Evolutionary conservation across 2,113 vertebrate species (phyloP).

Genomic region (Callochromis pleurospilus): DNA sequence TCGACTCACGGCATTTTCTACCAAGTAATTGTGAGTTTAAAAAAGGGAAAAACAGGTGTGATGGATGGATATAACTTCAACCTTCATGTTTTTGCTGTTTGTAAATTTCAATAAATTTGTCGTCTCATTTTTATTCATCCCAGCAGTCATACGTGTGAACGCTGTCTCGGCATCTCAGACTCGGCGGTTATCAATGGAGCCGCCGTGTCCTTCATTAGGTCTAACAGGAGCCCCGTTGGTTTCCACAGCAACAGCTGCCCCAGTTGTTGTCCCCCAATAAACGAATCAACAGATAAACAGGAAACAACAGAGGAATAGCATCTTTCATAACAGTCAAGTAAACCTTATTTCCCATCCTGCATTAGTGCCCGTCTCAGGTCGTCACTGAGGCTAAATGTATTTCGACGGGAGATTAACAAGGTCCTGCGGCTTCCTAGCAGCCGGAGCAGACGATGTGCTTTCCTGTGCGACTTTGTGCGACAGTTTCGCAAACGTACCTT

Average conservation of each 20-base stretch:
- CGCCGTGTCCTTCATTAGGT: neutral
- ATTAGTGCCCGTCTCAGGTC: neutral
- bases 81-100: neutral
- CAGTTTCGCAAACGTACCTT: neutral
- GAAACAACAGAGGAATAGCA: neutral
- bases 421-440: neutral
- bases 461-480: neutral
- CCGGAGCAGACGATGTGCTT: neutral
- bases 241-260: conserved; percentile 1
- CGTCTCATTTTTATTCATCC: neutral
- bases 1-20: fast-evolving
- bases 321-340: neutral
- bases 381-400: neutral
- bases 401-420: neutral
- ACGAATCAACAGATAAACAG: conserved; percentile 8
- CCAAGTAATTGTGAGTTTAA: neutral
- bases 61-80: neutral
- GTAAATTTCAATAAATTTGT: neutral
- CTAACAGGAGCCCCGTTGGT: neutral
- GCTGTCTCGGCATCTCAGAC: neutral
- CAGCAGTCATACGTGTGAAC: neutral
- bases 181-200: neutral
- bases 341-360: neutral
- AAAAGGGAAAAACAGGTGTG: fast-evolving
- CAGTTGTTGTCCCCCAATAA: neutral